Conservation (phyloP, 2,888 invertebrate genomes). For the Drosophila monieri region DNA sequence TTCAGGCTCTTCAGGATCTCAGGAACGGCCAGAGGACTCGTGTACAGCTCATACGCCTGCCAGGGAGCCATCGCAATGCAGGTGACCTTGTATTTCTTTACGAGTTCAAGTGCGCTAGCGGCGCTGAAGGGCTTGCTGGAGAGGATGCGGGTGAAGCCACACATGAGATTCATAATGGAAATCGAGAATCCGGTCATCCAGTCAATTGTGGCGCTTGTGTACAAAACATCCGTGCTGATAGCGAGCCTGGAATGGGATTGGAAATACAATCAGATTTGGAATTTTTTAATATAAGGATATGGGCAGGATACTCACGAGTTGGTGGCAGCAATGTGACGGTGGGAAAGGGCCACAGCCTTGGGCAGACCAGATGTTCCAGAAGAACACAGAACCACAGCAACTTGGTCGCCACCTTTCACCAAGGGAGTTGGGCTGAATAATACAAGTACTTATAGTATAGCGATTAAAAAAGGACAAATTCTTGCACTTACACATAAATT, state of each 20-base stretch:
- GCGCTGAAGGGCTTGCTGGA: constrained; percentile 54
- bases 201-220: constrained; percentile 65
- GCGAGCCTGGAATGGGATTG: constrained; percentile 26
- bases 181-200: constrained; percentile 67
- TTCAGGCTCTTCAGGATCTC: constrained; percentile 35
- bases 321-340: constrained; percentile 32
- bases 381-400: constrained; percentile 65
- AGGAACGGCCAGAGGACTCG: constrained; percentile 44
- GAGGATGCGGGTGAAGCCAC: constrained; percentile 56
- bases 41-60: constrained; percentile 53
- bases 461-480: not conserved
- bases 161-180: constrained; percentile 30
- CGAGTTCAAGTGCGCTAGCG: constrained; percentile 43
- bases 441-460: too few relatives aligned
- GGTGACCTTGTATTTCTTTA: constrained; percentile 58
- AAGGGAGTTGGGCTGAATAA: constrained; percentile 42
- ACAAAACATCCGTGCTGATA: constrained; percentile 47
- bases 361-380: constrained; percentile 73
- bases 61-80: constrained; percentile 52
- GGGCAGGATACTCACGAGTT: constrained; percentile 34
- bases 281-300: not conserved
- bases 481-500: constrained; percentile 42
- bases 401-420: constrained; percentile 45
- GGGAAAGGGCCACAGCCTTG: constrained; percentile 66
- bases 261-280: not conserved